These are phyloP conservation scores for Muntiacus muntjak DNA, from an alignment of 2,113 vertebrate genomes.

Conservation along the genomic window DNA sequence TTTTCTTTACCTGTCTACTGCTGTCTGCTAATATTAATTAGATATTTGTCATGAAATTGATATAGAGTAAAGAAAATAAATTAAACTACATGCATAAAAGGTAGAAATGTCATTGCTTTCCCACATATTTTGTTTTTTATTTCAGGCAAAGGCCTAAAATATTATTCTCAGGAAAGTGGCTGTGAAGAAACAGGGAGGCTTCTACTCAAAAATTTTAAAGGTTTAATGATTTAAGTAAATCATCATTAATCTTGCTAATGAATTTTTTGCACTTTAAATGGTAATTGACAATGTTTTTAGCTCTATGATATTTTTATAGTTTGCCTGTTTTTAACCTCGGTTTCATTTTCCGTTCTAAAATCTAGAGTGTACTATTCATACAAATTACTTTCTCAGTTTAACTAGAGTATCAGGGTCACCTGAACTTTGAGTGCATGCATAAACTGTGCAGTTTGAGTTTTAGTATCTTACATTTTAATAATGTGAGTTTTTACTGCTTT, in stretches of 20 bases:
- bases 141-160: slow-evolving; percentile 13
- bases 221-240: slow-evolving; percentile 58
- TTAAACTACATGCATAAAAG: background rate
- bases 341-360: slow-evolving; percentile 19
- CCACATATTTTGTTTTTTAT: background rate
- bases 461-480: background rate
- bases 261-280: slow-evolving; percentile 26
- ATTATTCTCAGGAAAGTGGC: background rate
- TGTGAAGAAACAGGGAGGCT: background rate
- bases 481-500: background rate
- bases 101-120: background rate
- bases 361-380: background rate
- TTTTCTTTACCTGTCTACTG: slow-evolving; percentile 9
- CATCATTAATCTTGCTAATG: slow-evolving; percentile 49
- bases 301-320: slow-evolving; percentile 46
- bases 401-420: background rate
- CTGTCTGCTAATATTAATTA: slow-evolving; percentile 40
- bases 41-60: background rate
- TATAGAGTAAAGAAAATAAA: slow-evolving; percentile 7
- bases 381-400: slow-evolving; percentile 10
- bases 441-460: background rate
- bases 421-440: background rate
- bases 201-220: background rate
- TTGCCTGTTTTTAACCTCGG: background rate
- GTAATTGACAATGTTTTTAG: background rate